Base-by-base conservation (phyloP, 2,113 vertebrate genomes). In the Phycodurus eques region DNA sequence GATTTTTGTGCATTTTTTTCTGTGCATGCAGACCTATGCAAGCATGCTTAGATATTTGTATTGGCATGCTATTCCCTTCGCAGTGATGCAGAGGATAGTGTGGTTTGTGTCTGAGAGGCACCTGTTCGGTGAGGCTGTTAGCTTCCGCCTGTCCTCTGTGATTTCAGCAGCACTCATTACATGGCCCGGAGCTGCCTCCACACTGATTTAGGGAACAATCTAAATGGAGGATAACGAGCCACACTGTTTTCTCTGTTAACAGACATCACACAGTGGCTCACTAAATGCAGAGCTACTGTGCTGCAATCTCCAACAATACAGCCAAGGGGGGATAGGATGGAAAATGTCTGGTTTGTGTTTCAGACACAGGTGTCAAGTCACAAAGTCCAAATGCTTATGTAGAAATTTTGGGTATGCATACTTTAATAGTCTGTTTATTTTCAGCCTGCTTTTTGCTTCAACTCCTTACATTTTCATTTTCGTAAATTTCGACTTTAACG, bases 151-250 rank as follows among this genome's bases (percentile, higher is more conserved):
- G 63, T 81, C 74, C 81, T 84, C 76, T 88, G 83, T 79, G 83
- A 86, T 88, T 87, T 80, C 75, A 84, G 73, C 75, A 70, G 35
- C n/a, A 15, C 83, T 91, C 88, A 90, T 91, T 91, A 91, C 83
- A 67, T 1, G 65, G 74, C 82, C 87, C 76, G 72, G 68, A 83
- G 83, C 83, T 84, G 79, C 83, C 71, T 81, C 86, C 79, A 75
- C 76, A 77, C 81, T 83, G 81, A 89, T 87, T 87, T 80, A 84
- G 82, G 78, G 77, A 80, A 83, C 82, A 82, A 83, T 67, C 67
- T 67, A 56, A 89, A 90, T 89, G 84, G 81, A 80, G 81, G 77
- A 89, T 90, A 92, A 93, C 89, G 87, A 91, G 86, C 78, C 77
- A 63, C 85, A 80, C 73, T 73, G 78, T 76, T 85, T 85, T 85